Evolutionary conservation across 2,888 invertebrate species (phyloP).

Genomic region (Iphiclides podalirius): DNA sequence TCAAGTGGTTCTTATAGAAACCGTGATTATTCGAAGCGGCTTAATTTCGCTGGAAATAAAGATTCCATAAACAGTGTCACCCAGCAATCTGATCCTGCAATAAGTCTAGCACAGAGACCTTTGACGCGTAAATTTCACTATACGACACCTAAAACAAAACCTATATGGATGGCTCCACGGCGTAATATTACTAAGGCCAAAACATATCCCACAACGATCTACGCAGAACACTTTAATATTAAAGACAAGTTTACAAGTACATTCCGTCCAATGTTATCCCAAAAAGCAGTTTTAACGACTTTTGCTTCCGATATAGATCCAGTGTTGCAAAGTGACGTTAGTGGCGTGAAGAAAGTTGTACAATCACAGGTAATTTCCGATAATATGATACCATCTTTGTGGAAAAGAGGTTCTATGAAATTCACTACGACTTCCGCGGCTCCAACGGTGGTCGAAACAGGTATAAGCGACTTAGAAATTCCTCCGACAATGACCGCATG

Average conservation of each 20-base stretch:
- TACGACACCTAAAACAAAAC: slow-evolving; percentile 63
- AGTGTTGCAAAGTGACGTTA: slow-evolving; percentile 61
- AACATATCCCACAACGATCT: slow-evolving; percentile 59
- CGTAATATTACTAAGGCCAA: slow-evolving; percentile 48
- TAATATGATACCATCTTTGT: slow-evolving; percentile 68
- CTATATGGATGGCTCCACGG: slow-evolving; percentile 67
- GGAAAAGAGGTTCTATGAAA: slow-evolving; percentile 75
- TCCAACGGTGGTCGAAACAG: slow-evolving; percentile 46
- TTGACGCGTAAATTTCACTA: slow-evolving; percentile 59
- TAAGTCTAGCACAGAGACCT: slow-evolving; percentile 40
- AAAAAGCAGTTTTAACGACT: slow-evolving; percentile 57
- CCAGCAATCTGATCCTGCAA: slow-evolving; percentile 42
- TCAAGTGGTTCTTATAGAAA: slow-evolving; percentile 52
- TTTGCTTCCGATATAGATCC: slow-evolving; percentile 74
- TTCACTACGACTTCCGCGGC: slow-evolving; percentile 51
- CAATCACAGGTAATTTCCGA: slow-evolving; percentile 65
- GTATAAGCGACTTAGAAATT: slow-evolving; percentile 59
- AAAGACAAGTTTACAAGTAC: slow-evolving; percentile 52
- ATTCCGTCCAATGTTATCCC: slow-evolving; percentile 38
- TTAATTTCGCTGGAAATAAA: slow-evolving; percentile 55
- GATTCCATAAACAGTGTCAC: slow-evolving; percentile 67
- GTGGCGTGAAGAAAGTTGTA: slow-evolving; percentile 61
- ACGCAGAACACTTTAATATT: slow-evolving; percentile 66
- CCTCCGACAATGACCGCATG: slow-evolving; percentile 75
- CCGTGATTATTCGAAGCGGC: slow-evolving; percentile 61